phyloP scores from a whole-genome alignment of 2,113 vertebrate genomes.

The Colius striatus region DNA sequence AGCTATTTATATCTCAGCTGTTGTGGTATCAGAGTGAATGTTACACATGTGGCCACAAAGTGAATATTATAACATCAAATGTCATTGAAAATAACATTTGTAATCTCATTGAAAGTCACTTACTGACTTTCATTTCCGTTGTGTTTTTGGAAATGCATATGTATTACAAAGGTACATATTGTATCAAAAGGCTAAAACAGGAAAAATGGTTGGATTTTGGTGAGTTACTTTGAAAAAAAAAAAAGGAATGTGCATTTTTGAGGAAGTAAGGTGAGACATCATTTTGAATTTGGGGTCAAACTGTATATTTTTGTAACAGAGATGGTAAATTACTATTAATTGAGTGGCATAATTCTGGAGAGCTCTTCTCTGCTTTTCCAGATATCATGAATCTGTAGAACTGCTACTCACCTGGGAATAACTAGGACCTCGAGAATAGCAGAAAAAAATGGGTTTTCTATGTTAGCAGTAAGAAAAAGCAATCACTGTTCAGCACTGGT shows the following conservation, averaged over 20 bases:
- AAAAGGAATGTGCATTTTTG: not conserved
- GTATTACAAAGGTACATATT: not conserved
- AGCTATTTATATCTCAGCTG: not conserved
- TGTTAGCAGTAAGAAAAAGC: not conserved
- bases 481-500: rapidly evolving
- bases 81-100: not conserved
- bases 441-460: not conserved
- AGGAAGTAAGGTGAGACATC: not conserved
- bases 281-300: not conserved
- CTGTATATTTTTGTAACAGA: not conserved
- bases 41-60: not conserved
- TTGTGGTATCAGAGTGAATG: not conserved
- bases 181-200: not conserved
- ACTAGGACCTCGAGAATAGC: not conserved
- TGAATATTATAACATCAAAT: not conserved
- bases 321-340: not conserved
- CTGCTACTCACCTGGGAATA: not conserved
- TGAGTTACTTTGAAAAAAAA: not conserved
- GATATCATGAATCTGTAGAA: not conserved
- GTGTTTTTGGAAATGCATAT: not conserved
- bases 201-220: not conserved
- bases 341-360: not conserved
- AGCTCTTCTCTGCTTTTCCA: not conserved
- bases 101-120: not conserved
- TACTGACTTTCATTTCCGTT: not conserved